Base-by-base conservation (phyloP, 2,797 vertebrate species). In the Protosalanx chinensis region DNA sequence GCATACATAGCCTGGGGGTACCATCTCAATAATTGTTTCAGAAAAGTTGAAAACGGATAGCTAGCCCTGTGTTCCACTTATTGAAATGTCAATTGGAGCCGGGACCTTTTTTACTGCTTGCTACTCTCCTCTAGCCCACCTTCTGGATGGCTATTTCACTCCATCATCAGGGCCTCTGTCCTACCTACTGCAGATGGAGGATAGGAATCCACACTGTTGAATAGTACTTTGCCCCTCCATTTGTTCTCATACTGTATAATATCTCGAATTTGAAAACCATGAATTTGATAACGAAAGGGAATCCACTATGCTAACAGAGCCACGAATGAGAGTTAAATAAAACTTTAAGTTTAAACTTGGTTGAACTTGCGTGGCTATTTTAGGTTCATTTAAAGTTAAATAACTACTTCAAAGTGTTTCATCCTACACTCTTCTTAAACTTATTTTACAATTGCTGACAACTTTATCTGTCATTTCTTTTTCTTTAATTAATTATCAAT, bases 61-160 rank as follows among this genome's bases (percentile, higher is more conserved):
- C 95, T 94, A 96, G 93, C 92, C 90, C 95, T 96, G 93, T 98
- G 97, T 97, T 98, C 97, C 96, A 98, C 96, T 99, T 99, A 98
- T 98, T 98, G 96, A 99, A 98, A 98, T 97, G 97, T 99, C 97
- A 99, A 94, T 96, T 96, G 95, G 94, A 97, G 94, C 94, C 94
- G 91, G 91, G 94, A 94, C 95, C 90, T 76, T 84, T 87, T 71
- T 79, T 88, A 56, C 18, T 85, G 84, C 82, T 86, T 87, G 67
- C 69, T 80, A 73, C 73, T 78, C 77, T 67, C 71, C 49, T 84
- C 77, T 78, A n/a, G 15, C 18, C 18, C 51, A 56, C 51, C 51
- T 60, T 68, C 59, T 64, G 29, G 12, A 12, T 58, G 37, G 51
- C 64, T 80, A 71, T 76, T 69, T 51, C 7, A 23, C 57, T 37